Evolutionary conservation across 1,140 invertebrate species (phyloP), one percentile per base, ranked within the genome.

Genomic region (Bacillus rossius): DNA sequence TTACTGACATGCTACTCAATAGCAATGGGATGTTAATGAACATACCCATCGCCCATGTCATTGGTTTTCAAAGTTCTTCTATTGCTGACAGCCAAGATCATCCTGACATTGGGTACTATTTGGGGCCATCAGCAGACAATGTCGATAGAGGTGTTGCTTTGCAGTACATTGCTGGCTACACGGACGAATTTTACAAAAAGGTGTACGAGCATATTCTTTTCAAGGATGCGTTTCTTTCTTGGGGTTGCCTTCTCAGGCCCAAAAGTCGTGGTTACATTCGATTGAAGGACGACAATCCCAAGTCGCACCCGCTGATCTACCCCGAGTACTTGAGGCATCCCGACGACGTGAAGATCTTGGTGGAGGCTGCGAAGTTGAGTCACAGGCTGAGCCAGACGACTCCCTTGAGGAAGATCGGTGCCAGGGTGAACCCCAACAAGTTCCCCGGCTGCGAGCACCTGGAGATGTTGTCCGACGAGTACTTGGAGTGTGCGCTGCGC

Each of bases 1-100:
- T 77, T 17, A 69, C 81, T 49, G 79, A 84, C 17, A 88, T 88
- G 64, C 66, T 87, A 61, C 61, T 79, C 7, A 77, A 79, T 26
- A 76, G 42, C 53, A 74, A 71, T 25, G 85, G 84, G 8, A 81
- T 81, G 0, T 70, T 87, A 72, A 70, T 71, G 5, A 55, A 60
- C 13, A n/a, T n/a, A n/a, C n/a, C n/a, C n/a, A n/a, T n/a, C n/a
- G n/a, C n/a, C n/a, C n/a, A n/a, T n/a, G n/a, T n/a, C n/a, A n/a
- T n/a, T n/a, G n/a, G n/a, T n/a, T n/a, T n/a, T n/a, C n/a, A n/a
- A n/a, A n/a, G n/a, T n/a, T n/a, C n/a, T n/a, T n/a, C n/a, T n/a
- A n/a, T n/a, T n/a, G n/a, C n/a, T n/a, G n/a, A n/a, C n/a, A n/a
- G n/a, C n/a, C n/a, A n/a, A n/a, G n/a, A n/a, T n/a, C n/a, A n/a